These are phyloP conservation scores for Procambarus clarkii DNA, from an alignment of 1,140 invertebrate genomes.

Conservation along the genomic window DNA sequence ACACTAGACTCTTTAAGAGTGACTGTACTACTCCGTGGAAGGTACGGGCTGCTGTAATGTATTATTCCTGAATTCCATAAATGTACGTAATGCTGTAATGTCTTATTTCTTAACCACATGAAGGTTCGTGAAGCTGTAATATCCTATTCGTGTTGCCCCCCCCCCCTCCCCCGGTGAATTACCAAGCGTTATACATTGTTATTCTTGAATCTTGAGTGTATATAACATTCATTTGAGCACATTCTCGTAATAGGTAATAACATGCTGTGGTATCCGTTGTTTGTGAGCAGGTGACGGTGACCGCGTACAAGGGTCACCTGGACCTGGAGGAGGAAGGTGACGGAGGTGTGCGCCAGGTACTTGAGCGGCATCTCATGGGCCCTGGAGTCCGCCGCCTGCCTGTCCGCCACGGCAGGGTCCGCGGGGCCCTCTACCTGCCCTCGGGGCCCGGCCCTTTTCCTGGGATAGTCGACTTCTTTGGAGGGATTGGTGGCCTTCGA, in stretches of 20 bases:
- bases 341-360: neutral
- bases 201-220: too few relatives aligned
- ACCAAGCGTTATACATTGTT: too few relatives aligned
- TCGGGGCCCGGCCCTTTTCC: conserved; percentile 56
- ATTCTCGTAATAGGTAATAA: too few relatives aligned
- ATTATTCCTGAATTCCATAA: too few relatives aligned
- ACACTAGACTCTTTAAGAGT: neutral
- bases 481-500: conserved; percentile 25
- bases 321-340: neutral
- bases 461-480: conserved; percentile 67
- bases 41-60: neutral
- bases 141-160: too few relatives aligned
- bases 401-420: neutral
- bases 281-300: neutral
- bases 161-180: too few relatives aligned
- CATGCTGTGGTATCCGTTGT: too few relatives aligned
- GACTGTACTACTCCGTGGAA: conserved; percentile 5
- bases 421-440: conserved; percentile 5
- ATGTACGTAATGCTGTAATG: too few relatives aligned
- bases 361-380: conserved; percentile 4
- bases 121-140: too few relatives aligned
- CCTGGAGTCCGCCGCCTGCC: conserved; percentile 10
- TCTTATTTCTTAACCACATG: too few relatives aligned
- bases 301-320: conserved; percentile 2
- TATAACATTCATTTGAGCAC: too few relatives aligned